These are phyloP conservation scores for Lycaon pictus DNA, from an alignment of 2,113 vertebrate species.

Conservation along the genomic window DNA sequence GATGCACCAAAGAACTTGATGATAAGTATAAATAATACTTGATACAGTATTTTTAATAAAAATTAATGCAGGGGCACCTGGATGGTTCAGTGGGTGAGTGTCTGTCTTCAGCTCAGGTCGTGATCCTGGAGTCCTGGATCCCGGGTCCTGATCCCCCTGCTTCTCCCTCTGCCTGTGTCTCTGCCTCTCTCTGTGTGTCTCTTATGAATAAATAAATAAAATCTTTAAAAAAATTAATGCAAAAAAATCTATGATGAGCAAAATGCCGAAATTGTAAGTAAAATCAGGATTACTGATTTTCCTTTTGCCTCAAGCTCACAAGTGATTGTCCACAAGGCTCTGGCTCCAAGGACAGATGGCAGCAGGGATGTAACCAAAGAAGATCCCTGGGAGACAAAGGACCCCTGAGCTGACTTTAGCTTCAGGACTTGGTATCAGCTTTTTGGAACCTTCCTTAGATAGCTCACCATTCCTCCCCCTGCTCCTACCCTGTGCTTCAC, in stretches of 20 bases:
- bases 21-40: background rate
- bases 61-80: background rate
- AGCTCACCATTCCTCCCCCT: background rate
- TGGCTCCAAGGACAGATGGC: background rate
- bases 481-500: background rate
- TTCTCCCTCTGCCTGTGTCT: too few species aligned
- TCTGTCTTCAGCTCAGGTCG: too few species aligned
- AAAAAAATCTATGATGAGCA: background rate
- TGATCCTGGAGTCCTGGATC: too few species aligned
- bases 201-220: too few species aligned
- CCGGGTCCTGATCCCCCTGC: too few species aligned
- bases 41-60: background rate
- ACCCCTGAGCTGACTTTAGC: background rate
- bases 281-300: background rate
- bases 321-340: background rate
- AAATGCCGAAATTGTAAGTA: background rate
- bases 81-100: too few species aligned
- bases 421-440: background rate
- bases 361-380: too few species aligned
- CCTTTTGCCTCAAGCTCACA: background rate
- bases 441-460: background rate
- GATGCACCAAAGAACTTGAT: background rate
- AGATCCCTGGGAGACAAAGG: rapidly evolving
- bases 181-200: too few species aligned
- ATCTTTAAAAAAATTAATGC: background rate